phyloP scores from a whole-genome alignment of 2,888 invertebrate species.

The Luperina nickerlii region DNA sequence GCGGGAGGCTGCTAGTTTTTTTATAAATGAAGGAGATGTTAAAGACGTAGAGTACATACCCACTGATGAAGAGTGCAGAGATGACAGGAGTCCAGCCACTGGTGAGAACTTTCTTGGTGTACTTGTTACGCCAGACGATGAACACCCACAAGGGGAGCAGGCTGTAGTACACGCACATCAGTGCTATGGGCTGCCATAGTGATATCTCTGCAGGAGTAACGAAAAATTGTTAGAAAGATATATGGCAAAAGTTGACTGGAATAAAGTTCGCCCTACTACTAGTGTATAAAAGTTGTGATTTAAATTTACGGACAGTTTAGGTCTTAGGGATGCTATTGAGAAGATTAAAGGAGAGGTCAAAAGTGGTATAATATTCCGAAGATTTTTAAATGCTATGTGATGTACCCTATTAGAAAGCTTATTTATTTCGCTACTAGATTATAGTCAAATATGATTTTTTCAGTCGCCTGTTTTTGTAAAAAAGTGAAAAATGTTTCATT shows the following conservation, averaged over 20 bases:
- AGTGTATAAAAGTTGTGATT: too few relatives aligned
- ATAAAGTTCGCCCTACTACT: neutral
- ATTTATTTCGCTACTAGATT: too few relatives aligned
- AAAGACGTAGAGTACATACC: constrained; percentile 91
- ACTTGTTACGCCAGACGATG: constrained; percentile 95
- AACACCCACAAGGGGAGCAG: constrained; percentile 96
- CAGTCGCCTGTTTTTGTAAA: too few relatives aligned
- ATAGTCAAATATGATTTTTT: too few relatives aligned
- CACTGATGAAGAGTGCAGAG: constrained; percentile 98
- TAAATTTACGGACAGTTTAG: neutral
- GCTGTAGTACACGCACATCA: constrained; percentile 93
- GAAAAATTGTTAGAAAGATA: neutral
- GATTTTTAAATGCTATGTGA: too few relatives aligned
- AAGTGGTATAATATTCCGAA: too few relatives aligned
- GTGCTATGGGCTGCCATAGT: constrained; percentile 94
- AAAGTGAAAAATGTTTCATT: too few relatives aligned
- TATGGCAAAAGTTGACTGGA: neutral
- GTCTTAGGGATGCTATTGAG: neutral
- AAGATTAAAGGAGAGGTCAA: neutral
- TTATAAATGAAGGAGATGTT: neutral
- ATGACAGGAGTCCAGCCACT: constrained; percentile 99
- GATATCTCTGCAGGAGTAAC: constrained; percentile 88
- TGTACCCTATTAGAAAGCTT: too few relatives aligned
- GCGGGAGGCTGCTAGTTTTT: neutral
- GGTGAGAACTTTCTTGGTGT: constrained; percentile 95